A percentile compares a stretch with the other conserved stretches of the same genome.
Conservation (phyloP, 2,888 invertebrate species). For the Eudasyphora cyanicolor region DNA sequence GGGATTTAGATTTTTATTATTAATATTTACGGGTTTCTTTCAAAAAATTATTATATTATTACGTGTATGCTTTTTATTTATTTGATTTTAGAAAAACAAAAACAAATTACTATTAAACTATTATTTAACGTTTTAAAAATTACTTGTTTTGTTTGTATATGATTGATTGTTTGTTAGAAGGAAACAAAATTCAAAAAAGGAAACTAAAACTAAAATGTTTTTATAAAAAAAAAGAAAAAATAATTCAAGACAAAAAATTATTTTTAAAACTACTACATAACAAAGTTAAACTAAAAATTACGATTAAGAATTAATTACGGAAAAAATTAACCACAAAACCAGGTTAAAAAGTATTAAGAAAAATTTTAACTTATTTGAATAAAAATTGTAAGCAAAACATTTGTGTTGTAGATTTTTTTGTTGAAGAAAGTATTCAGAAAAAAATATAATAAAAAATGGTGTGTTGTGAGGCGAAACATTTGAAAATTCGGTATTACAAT, state of each 20-base stretch:
- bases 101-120: constrained; percentile 56
- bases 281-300: constrained; percentile 63
- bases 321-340: constrained; percentile 61
- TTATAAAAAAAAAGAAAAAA: constrained; percentile 60
- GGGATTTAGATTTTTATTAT: constrained; percentile 52
- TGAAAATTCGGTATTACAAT: constrained; percentile 81
- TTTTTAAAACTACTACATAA: constrained; percentile 64
- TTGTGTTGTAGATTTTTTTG: constrained; percentile 55
- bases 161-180: constrained; percentile 36
- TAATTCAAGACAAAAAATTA: constrained; percentile 62
- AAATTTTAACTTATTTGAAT: constrained; percentile 51
- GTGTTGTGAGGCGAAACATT: constrained; percentile 80
- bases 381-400: constrained; percentile 53
- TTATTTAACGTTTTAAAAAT: constrained; percentile 66
- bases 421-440: constrained; percentile 34
- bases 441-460: constrained; percentile 53
- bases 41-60: constrained; percentile 44
- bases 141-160: constrained; percentile 58
- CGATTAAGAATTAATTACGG: constrained; percentile 59
- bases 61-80: constrained; percentile 31
- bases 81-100: constrained; percentile 59
- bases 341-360: constrained; percentile 55
- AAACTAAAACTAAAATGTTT: constrained; percentile 75
- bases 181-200: constrained; percentile 64
- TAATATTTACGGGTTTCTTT: constrained; percentile 42